phyloP scores from a whole-genome alignment of 2,888 invertebrate genomes.

The Brachyopa scutellaris region DNA sequence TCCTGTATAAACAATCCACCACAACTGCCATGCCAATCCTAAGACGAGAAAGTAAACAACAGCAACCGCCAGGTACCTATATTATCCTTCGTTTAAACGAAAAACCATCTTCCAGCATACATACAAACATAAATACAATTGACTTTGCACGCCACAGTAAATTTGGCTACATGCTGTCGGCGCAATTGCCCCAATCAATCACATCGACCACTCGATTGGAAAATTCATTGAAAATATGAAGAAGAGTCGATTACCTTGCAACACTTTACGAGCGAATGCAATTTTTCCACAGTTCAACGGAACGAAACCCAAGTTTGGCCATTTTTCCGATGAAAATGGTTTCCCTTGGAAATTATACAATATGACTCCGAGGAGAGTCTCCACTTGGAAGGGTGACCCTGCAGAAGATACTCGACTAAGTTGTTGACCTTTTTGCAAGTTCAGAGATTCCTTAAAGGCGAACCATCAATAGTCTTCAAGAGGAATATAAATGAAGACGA shows the following conservation, averaged over 20 bases:
- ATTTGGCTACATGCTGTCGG: constrained; percentile 2
- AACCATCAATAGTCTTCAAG: constrained; percentile 5
- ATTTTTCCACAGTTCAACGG: background rate
- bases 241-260: too few relatives aligned
- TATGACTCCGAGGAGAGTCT: constrained; percentile 4
- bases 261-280: constrained; percentile 1
- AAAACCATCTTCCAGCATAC: background rate
- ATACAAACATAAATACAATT: background rate
- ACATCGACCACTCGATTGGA: constrained; percentile 38
- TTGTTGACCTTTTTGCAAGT: constrained; percentile 7
- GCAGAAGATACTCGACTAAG: background rate
- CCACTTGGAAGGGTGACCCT: background rate
- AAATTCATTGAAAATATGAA: constrained; percentile 41
- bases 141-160: background rate
- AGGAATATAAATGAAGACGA: background rate
- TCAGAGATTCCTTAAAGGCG: background rate
- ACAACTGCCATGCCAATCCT: background rate
- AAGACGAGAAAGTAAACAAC: constrained; percentile 8
- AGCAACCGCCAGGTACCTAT: constrained; percentile 8
- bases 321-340: background rate
- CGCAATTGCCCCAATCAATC: constrained; percentile 26
- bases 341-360: constrained; percentile 6
- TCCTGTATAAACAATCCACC: constrained; percentile 1
- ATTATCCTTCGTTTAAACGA: background rate
- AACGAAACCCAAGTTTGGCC: constrained; percentile 18